Evolutionary conservation across 1,140 invertebrate species (phyloP), one percentile per base, ranked within the genome.

Genomic region (Drosophila sp.): DNA sequence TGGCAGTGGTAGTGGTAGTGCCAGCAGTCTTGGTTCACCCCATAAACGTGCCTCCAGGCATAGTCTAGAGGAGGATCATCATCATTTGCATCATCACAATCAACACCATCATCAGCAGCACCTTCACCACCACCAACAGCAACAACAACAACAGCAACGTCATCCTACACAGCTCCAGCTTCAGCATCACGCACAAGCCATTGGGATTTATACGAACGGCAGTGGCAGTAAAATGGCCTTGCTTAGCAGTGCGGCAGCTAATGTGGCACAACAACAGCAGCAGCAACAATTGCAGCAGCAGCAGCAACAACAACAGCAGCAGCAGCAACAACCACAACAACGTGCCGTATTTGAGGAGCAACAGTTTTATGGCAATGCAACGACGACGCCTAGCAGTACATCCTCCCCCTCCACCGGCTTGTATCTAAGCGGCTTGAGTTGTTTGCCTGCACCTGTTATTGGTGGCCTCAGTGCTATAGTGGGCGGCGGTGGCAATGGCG

Each of bases 31-130:
- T 25, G 81, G 85, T 4, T 92, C 91, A 35, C 91, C 91, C 44
- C 89, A 90, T 63, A 92, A 92, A 67, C 91, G 91, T 35, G 84
- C 91, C 61, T 73, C 91, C 30, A 91, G 87, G 29, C 80, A 82
- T 33, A 83, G 81, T 35, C 29, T 91, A 4, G 91, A 91, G 67
- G 90, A 91, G 63, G 90, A 91, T 38, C 82, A 85, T 3, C 58
- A 57, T 29, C 62, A 66, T 4, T 64, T 56, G 6, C 54, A 72
- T 11, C 29, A 70, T 32, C 64, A 71, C 10, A 69, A 60, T 5
- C 61, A 63, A 40, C 57, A 62, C 38, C 63, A 47, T 6, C 40
- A 58, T n/a, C 60, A 72, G 1, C 61, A 65, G 23, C 55, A 60
- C 2, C 58, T 57, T 8, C 65, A 60, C 7, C 67, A 74, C 10